Evolutionary conservation across 2,113 vertebrate genomes (phyloP), one percentile per base, ranked within the genome.

Genomic region (Periophthalmus modestus): DNA sequence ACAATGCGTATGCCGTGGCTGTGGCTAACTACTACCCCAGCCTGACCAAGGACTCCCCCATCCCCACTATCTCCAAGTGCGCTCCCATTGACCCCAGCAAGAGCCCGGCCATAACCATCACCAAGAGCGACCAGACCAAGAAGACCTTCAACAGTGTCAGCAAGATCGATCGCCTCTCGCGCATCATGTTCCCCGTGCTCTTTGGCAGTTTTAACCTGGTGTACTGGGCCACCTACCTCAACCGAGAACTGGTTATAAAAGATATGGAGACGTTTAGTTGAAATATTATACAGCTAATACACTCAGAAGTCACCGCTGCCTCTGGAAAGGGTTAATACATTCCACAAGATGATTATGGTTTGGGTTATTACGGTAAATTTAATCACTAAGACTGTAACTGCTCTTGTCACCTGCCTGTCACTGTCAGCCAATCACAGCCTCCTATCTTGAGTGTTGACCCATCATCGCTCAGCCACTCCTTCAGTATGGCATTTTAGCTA

Each of bases 91-190:
- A 97, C 68, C 82, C 94, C 68, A 94, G 89, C 91, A 95, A 95
- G 86, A 91, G 92, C 83, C 93, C 94, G 58, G 93, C 93, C 57
- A 28, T 28, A 19, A 0, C 95, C 95, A 73, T 59, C 57, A 91
- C 90, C 0, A 97, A 96, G 86, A 92, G 94, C 2, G 94, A 95
- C 0, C 96, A 97, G 82, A 93, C 90, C 84, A 97, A 96, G 94
- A 98, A 97, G 88, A 97, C 96, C 39, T 98, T 98, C 85, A 98
- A 98, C 93, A 98, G 97, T 0, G 97, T 98, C 79, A 98, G 97
- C 93, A 98, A 96, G 94, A 98, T 98, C 54, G 97, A 98, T 91
- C 95, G 96, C 87, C 97, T 98, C 92, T 97, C 97, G 68, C 95
- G 96, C 88, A 98, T 98, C 92, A 95, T 97, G 83, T 98, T 98